phyloP scores from a whole-genome alignment of 2,888 invertebrate species.

The Fragum whitleyi region DNA sequence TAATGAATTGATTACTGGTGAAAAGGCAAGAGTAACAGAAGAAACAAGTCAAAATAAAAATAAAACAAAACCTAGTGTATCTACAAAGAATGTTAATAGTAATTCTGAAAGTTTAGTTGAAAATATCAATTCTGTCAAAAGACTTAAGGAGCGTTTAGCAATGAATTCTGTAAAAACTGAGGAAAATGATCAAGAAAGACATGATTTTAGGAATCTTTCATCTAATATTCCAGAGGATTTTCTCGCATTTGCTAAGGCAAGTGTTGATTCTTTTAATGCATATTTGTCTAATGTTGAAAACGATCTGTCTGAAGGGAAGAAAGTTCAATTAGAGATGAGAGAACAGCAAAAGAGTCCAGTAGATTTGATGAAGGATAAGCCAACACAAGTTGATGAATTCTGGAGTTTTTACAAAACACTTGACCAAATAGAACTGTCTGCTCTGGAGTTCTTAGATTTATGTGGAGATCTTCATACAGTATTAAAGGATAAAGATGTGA shows the following conservation, averaged over 20 bases:
- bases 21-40: too few species aligned
- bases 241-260: background rate
- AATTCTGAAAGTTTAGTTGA: background rate
- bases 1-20: too few species aligned
- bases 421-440: background rate
- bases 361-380: background rate
- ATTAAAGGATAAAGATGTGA: background rate
- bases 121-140: background rate
- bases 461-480: background rate
- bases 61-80: too few species aligned
- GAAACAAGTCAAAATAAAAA: too few species aligned
- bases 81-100: background rate
- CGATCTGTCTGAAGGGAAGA: background rate
- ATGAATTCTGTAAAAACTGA: background rate
- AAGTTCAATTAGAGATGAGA: background rate
- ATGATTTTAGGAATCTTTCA: background rate
- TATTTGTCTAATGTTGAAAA: background rate
- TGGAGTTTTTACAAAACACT: constrained; percentile 5
- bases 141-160: background rate
- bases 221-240: background rate
- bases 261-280: background rate
- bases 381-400: background rate
- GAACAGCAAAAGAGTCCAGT: background rate
- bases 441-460: background rate
- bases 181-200: background rate